Evolutionary conservation across 2,888 invertebrate genomes (phyloP), one percentile per base, ranked within the genome.

Genomic region (Amblyjoppa proteus): DNA sequence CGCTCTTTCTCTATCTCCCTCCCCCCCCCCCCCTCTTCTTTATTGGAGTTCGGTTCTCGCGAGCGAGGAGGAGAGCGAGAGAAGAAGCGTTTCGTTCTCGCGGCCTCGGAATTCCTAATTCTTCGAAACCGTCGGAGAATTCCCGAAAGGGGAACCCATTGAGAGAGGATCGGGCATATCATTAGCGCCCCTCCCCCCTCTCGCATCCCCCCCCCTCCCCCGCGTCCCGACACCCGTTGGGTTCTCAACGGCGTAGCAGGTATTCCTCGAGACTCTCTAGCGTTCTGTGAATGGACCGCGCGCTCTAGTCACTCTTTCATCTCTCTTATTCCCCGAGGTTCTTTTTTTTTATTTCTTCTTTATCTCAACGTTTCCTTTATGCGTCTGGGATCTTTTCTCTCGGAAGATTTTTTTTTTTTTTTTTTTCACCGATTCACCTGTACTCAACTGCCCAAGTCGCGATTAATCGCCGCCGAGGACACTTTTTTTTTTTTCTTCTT

Each of bases 31-130:
- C 81, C 74, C 68, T 80, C 73, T 83, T 84, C 86, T 84, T 86
- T 87, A 83, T 85, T 84, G 75, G 81, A 83, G 77, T 83, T 83
- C 71, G 66, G 81, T 82, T 45, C 56, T n/a, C 61, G 71, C 64
- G 53, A 77, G 75, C 56, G 68, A 64, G 64, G 70, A 38, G 80
- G 53, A 76, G 73, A 71, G 76, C 71, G 69, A 76, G 41, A 78
- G 73, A 76, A 80, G 80, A 69, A 64, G 82, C 70, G 83, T 80
- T 51, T 84, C 84, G 83, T 79, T 88, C 87, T 90, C 91, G 89
- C 91, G 92, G 90, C 92, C 92, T 93, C 93, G 94, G 93, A 93
- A 94, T 94, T 93, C 93, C 93, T 93, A 93, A 94, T 94, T 94
- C 94, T 91, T 92, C 93, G 93, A 94, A 94, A 94, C 92, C 93